Percentiles rank a stretch among this genome's conserved stretches.
phyloP scores from a whole-genome alignment of 2,797 vertebrate genomes.

The Melanotaenia trifasciata region DNA sequence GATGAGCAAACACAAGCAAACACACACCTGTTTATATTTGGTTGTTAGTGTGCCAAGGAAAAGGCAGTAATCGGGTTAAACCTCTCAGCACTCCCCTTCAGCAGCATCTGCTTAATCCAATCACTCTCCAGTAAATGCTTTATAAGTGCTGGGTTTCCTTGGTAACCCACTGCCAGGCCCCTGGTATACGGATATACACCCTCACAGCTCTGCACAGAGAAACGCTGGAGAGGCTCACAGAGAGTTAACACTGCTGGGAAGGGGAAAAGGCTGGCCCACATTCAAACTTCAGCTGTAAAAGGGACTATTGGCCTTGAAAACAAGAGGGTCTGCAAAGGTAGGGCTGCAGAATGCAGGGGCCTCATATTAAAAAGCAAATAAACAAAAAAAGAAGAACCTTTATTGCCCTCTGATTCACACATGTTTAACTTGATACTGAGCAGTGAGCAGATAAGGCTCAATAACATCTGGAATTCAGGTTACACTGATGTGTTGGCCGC shows the following conservation, averaged over 20 bases:
- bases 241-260: slow-evolving; percentile 30
- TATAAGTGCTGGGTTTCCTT: slow-evolving; percentile 64
- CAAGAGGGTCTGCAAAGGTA: slow-evolving; percentile 12
- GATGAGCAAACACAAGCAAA: slow-evolving; percentile 36
- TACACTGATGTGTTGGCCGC: neutral
- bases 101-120: slow-evolving; percentile 73
- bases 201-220: slow-evolving; percentile 10
- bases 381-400: slow-evolving; percentile 1
- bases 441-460: neutral
- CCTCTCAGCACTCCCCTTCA: slow-evolving; percentile 60
- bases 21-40: slow-evolving; percentile 12
- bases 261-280: slow-evolving; percentile 19
- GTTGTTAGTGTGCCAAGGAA: slow-evolving; percentile 20
- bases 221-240: neutral
- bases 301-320: slow-evolving; percentile 22
- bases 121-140: slow-evolving; percentile 61
- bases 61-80: slow-evolving; percentile 74
- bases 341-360: neutral
- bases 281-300: slow-evolving; percentile 34
- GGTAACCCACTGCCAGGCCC: slow-evolving; percentile 62
- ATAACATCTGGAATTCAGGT: neutral
- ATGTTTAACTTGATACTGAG: neutral
- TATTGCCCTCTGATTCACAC: neutral
- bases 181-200: slow-evolving; percentile 21
- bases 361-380: slow-evolving; percentile 18